These are phyloP conservation scores for Coendou prehensilis DNA, from an alignment of 2,797 vertebrate genomes.

Conservation along the genomic window DNA sequence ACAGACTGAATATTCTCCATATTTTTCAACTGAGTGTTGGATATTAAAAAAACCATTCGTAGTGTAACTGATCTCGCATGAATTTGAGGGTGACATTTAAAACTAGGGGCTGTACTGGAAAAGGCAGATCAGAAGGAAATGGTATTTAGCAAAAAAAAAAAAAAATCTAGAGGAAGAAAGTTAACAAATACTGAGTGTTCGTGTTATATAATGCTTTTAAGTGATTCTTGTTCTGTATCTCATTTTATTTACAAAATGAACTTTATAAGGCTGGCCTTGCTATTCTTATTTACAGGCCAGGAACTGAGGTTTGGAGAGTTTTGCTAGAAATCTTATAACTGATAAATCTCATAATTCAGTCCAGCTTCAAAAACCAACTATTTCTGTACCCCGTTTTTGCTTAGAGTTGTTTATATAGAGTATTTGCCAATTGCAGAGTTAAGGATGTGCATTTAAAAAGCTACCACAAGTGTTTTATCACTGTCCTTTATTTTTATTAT, in stretches of 20 bases:
- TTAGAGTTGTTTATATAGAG: constrained; percentile 7
- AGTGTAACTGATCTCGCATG: constrained; percentile 28
- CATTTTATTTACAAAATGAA: constrained; percentile 53
- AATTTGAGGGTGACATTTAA: constrained; percentile 65
- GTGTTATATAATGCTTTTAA: neutral
- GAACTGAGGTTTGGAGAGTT: constrained; percentile 29
- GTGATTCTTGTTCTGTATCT: neutral
- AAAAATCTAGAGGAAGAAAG: neutral
- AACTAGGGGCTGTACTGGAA: constrained; percentile 25
- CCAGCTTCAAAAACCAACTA: neutral
- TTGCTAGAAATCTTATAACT: constrained; percentile 43
- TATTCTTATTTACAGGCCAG: neutral
- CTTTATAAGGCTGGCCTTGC: neutral
- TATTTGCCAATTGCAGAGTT: neutral
- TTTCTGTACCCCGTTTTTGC: constrained; percentile 1
- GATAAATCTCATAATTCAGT: constrained; percentile 46
- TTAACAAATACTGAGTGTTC: neutral
- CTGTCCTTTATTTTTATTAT: constrained; percentile 36
- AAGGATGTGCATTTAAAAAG: constrained; percentile 20
- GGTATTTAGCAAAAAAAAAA: neutral
- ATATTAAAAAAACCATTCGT: constrained; percentile 48
- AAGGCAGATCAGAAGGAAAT: constrained; percentile 55
- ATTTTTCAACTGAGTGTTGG: constrained; percentile 66
- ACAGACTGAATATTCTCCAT: constrained; percentile 23
- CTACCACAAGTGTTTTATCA: neutral